These are phyloP conservation scores for Oryzias curvinotus DNA, from an alignment of 2,113 vertebrate genomes.

Conservation along the genomic window DNA sequence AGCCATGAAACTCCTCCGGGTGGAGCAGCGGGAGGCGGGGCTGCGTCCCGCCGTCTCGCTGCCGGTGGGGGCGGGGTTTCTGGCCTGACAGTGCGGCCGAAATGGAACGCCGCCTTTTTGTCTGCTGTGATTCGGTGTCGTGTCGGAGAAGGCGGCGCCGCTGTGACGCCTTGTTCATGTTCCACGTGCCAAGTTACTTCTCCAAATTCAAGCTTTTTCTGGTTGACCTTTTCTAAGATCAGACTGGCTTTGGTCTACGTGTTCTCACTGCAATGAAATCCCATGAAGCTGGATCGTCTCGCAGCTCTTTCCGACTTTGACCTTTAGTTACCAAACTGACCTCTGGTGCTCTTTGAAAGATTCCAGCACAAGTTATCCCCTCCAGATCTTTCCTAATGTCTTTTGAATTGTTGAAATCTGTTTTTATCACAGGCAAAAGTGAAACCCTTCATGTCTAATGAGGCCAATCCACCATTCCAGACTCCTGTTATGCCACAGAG, in stretches of 20 bases:
- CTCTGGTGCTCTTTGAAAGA: not conserved
- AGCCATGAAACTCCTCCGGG: constrained; percentile 44
- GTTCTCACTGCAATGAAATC: constrained; percentile 17
- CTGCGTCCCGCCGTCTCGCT: not conserved
- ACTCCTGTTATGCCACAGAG: too few species aligned
- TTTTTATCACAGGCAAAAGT: too few species aligned
- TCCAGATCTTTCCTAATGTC: too few species aligned
- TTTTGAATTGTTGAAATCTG: too few species aligned
- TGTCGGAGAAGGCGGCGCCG: not conserved
- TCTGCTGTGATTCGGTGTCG: constrained; percentile 7
- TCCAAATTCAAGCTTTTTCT: too few species aligned
- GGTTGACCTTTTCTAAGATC: not conserved
- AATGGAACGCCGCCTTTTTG: not conserved
- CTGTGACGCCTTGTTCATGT: constrained; percentile 9
- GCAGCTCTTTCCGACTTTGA: not conserved
- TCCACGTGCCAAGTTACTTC: constrained; percentile 5
- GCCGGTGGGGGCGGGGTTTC: constrained; percentile 4
- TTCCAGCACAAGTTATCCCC: too few species aligned
- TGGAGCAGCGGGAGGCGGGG: constrained; percentile 16
- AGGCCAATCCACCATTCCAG: too few species aligned
- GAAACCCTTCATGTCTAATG: too few species aligned
- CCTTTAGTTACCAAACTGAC: too few species aligned
- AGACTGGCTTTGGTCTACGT: not conserved
- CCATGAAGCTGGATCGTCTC: not conserved
- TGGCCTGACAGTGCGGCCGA: constrained; percentile 13